Conservation (phyloP, 2,888 invertebrate genomes). For the Polia nebulosa region DNA sequence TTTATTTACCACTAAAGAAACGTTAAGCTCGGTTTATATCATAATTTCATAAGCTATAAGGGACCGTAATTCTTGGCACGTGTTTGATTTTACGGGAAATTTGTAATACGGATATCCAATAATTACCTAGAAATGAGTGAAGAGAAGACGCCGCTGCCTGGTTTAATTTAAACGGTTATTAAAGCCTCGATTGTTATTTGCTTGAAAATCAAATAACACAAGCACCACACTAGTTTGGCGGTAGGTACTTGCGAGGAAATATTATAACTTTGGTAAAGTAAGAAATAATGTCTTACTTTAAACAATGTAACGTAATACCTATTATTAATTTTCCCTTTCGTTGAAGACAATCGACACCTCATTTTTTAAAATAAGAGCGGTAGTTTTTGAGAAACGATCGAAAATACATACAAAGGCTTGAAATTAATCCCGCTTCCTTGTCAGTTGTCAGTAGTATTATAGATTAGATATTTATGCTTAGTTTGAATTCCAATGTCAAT, state of each 20-base stretch:
- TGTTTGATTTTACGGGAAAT: background rate
- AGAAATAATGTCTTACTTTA: background rate
- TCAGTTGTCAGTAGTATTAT: no score
- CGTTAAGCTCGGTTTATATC: background rate
- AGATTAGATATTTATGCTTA: background rate
- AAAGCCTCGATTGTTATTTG: background rate
- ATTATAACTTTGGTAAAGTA: no score
- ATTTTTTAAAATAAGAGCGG: background rate
- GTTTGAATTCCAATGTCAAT: background rate
- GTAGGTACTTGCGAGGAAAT: background rate
- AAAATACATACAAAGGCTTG: background rate
- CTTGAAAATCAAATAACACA: constrained; percentile 2
- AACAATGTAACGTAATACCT: no score
- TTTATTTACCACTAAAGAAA: background rate
- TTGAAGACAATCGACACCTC: background rate
- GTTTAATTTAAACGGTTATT: constrained; percentile 7
- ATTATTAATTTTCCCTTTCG: background rate
- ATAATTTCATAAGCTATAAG: background rate
- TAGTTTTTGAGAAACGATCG: background rate
- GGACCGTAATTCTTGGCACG: background rate
- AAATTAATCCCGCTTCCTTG: background rate
- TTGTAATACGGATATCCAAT: constrained; percentile 2
- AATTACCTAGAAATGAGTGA: constrained; percentile 9
- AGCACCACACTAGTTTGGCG: background rate
- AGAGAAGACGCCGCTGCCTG: background rate